These are phyloP conservation scores for Lasioglossum calceatum DNA, from an alignment of 2,888 invertebrate species.

Conservation along the genomic window DNA sequence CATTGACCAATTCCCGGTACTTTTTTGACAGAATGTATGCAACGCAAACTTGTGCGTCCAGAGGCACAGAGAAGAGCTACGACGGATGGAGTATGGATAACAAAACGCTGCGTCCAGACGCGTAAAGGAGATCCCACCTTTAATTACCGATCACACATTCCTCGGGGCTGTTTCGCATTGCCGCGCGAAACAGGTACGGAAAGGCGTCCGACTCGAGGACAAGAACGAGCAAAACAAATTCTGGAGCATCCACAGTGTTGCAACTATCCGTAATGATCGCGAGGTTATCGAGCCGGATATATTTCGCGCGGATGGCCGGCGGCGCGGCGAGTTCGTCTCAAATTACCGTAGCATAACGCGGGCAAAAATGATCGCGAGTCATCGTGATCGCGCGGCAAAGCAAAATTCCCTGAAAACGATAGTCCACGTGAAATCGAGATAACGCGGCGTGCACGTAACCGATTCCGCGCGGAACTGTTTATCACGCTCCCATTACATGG, in stretches of 20 bases:
- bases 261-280: not conserved
- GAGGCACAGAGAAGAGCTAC: too few relatives aligned
- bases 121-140: too few relatives aligned
- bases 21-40: too few relatives aligned
- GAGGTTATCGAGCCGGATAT: constrained; percentile 1
- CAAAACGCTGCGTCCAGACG: too few relatives aligned
- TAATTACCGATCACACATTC: not conserved
- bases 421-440: constrained; percentile 20
- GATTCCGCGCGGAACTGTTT: not conserved
- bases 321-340: not conserved
- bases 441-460: constrained; percentile 4
- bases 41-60: too few relatives aligned
- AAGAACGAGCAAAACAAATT: constrained; percentile 8
- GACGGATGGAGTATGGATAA: too few relatives aligned
- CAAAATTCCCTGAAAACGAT: constrained; percentile 4
- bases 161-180: not conserved
- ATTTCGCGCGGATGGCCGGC: not conserved
- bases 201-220: not conserved
- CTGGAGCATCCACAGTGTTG: not conserved
- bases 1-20: too few relatives aligned
- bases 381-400: not conserved
- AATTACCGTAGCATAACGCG: not conserved
- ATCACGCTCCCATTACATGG: constrained; percentile 8
- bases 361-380: not conserved
- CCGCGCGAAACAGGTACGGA: not conserved